Base-by-base conservation (phyloP, 2,888 invertebrate genomes). In the Lepetodrilus schrolli region DNA sequence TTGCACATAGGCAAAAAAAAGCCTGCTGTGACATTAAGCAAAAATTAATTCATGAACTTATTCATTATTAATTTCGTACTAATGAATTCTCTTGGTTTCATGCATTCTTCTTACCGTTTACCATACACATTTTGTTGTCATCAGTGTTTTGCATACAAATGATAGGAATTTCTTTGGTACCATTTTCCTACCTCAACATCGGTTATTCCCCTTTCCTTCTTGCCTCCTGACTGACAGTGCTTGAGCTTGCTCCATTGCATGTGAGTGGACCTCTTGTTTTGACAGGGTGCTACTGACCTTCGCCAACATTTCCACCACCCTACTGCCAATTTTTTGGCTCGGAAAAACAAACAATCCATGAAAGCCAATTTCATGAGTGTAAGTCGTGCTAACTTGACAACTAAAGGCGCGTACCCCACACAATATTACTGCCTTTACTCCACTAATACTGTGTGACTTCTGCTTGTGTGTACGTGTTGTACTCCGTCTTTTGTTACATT, bases 301-400 rank as follows among this genome's bases (percentile, higher is more conserved):
- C 80, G 83, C 30, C 84, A 85, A 70, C 83, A 83, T 77, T 74
- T 83, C 74, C 80, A 87, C 77, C 83, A 84, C 68, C 81, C 83
- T 69, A 84, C 85, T 58, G 49, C 88, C 87, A 72, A 81, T 85
- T 75, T 83, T 47, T 48, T 87, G 74, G 82, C 81, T 81, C 84
- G 89, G 83, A 89, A 88, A 87, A 86, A 88, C 82, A 88, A 86
- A 80, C 84, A 84, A 82, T 84, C 85, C 81, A 81, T 83, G 79
- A 86, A 84, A 82, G 77, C 83, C 66, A 82, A 82, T 77, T 86
- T 86, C 75, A 78, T 87, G 76, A 83, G 81, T 84, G 87, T 88
- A 88, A 88, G 88, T 88, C 47, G 58, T 26, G 43, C n/a, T 17
- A 43, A 17, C 43, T 1, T 17, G 43, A 17, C 43, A 17, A 30